phyloP scores from a whole-genome alignment of 2,113 vertebrate genomes.

The Orientallactaga bullata region DNA sequence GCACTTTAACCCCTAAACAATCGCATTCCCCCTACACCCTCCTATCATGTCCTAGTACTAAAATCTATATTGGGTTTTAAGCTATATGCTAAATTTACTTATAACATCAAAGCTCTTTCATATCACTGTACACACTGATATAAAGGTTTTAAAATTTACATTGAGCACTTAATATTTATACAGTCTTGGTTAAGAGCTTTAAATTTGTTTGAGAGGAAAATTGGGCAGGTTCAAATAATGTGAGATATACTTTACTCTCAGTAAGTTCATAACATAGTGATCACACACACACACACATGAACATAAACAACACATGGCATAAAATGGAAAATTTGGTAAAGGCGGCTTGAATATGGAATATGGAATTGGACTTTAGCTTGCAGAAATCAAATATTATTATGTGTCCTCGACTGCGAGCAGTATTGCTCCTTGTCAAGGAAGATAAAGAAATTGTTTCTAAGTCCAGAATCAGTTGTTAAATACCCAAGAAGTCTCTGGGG shows the following conservation, averaged over 20 bases:
- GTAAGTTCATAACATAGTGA: not conserved
- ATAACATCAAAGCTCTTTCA: conserved; percentile 3
- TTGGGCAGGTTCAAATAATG: not conserved
- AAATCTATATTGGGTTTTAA: not conserved
- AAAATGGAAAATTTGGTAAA: not conserved
- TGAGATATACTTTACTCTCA: not conserved
- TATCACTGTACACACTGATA: not conserved
- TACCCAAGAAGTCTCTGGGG: not conserved
- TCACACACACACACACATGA: not conserved
- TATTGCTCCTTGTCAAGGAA: not conserved
- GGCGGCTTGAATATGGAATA: not conserved
- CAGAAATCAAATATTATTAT: not conserved
- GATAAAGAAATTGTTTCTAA: not conserved
- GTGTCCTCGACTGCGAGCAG: not conserved
- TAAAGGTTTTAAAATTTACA: not conserved
- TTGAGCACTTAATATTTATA: not conserved
- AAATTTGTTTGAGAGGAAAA: conserved; percentile 2
- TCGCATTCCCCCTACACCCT: too few relatives aligned
- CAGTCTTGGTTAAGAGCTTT: not conserved
- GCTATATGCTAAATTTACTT: not conserved
- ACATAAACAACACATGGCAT: conserved; percentile 13
- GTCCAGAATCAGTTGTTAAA: not conserved
- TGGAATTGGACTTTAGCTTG: not conserved
- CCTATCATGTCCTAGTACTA: not conserved
- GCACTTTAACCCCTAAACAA: too few relatives aligned